Base-by-base conservation (phyloP, 2,888 invertebrate genomes). In the Meteorus colon region DNA sequence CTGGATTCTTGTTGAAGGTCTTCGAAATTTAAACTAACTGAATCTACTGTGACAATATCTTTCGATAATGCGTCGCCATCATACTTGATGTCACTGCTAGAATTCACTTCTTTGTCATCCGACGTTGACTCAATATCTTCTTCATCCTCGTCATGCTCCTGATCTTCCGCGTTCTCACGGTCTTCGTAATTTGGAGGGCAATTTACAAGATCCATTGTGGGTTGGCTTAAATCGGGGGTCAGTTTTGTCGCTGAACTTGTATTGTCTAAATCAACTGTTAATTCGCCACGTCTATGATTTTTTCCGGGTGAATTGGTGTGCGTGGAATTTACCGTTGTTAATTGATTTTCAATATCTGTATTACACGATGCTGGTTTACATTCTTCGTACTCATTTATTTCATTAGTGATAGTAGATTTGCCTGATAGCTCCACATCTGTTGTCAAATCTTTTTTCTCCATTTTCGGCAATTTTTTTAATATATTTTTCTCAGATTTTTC, bases 1-100 rank as follows among this genome's bases (percentile, higher is more conserved):
- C 84, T 84, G 0, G 86, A 88, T 68, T 89, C 89, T 63, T 85
- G 84, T 51, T 88, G 89, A 19, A 89, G 72, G 27, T 86, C 82
- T 31, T 86, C 87, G 10, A 87, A 79, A 66, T 77, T 85, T 55
- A 84, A 60, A 66, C 84, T 84, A 45, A 82, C 83, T 10, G 82
- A 63, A 37, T 77, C 80, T 27, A 63, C 74, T 16, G 73, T 62
- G 8, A 73, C 71, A 8, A 76, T 76, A n/a, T 69, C 55, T 48
- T 74, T 74, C 67, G n/a, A 24, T 41, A 19, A 31, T 16, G 75
- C 76, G 31, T 14, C 51, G 8, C 76, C 69, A 45, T 79, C 77
- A 34, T 19, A 51, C n/a, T 67, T 66, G n/a, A 51, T 45, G 29
- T 60, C 51, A 65, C 48, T 60, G 27, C 16, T 27, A 70, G 45